Conservation (phyloP, 2,888 invertebrate genomes). For the Beris morrisii region DNA sequence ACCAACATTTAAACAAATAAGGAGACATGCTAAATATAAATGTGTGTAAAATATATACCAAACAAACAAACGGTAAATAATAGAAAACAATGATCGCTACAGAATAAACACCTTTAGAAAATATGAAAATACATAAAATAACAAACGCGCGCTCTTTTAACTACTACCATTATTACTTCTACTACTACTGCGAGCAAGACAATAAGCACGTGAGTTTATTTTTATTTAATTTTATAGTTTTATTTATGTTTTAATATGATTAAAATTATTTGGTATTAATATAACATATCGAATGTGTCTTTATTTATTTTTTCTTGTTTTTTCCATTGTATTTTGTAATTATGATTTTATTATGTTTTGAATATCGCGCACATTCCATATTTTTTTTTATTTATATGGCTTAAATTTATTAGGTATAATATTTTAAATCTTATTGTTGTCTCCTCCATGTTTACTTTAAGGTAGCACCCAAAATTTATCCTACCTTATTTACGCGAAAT, state of each 20-base stretch:
- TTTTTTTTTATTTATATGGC: not conserved
- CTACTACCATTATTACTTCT: slow-evolving; percentile 37
- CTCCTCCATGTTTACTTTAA: too few species aligned
- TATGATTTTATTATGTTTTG: slow-evolving; percentile 10
- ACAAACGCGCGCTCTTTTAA: slow-evolving; percentile 41
- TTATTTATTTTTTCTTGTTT: slow-evolving; percentile 15
- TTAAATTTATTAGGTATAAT: not conserved
- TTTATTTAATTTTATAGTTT: slow-evolving; percentile 33
- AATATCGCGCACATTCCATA: slow-evolving; percentile 6
- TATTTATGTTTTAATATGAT: slow-evolving; percentile 25
- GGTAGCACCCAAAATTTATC: too few species aligned
- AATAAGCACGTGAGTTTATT: slow-evolving; percentile 45
- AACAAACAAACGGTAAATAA: slow-evolving; percentile 31
- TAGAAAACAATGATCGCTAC: slow-evolving; percentile 35
- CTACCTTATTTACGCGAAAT: too few species aligned
- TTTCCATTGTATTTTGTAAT: not conserved
- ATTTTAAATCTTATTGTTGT: too few species aligned
- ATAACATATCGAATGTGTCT: slow-evolving; percentile 39
- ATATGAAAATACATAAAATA: slow-evolving; percentile 24
- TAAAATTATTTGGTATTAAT: slow-evolving; percentile 20
- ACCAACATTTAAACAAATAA: slow-evolving; percentile 57
- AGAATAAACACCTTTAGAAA: slow-evolving; percentile 29
- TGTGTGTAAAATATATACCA: slow-evolving; percentile 34
- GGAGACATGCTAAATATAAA: slow-evolving; percentile 36
- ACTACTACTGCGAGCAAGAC: slow-evolving; percentile 41